Base-by-base conservation (phyloP, 2,888 invertebrate species). In the Dorcus parallelipipedus region DNA sequence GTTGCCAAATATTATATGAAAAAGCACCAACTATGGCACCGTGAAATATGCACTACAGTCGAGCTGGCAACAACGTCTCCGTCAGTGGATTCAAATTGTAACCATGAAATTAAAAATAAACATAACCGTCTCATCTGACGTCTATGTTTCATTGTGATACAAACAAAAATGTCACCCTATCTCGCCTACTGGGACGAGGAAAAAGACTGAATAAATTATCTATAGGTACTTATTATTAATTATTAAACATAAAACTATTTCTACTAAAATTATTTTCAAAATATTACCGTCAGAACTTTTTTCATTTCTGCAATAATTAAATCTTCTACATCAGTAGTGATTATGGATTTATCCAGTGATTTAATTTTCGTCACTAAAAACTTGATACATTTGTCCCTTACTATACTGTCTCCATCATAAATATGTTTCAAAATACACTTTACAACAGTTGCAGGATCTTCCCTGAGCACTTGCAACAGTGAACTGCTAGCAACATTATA, bases 301-400 rank as follows among this genome's bases (percentile, higher is more conserved):
- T 92, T 95, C 68, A 90, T 88, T 78, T 95, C 92, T 47, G 85
- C 81, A 63, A 95, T 86, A 48, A 96, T 83, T 63, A 88, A 84
- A 69, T 93, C 93, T 75, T 96, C 95, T 40, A 92, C 84, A 72
- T 96, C 95, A 70, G 89, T 89, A 23, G 88, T 90, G 49, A 94
- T 84, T 3, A 91, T 79, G 62, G 90, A 89, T 52, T 89, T 85
- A 2, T 91, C 91, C 64, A 95, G 81, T 51, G 86, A 84, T 75
- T 91, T 91, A 0, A 95, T 79, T 79, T 95, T 95, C 0, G 87
- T 84, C n/a, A 89, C 83, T 64, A 96, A 80, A 77, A 96, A 96
- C 73, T 93, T 91, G 49, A 97, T 88, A 71, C 92, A 93, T 70
- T 91, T 86, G 70, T 95, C 95, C 54, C 96, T 82, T 0, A 93